Evolutionary conservation across 2,797 vertebrate genomes (phyloP), one percentile per base, ranked within the genome.

Genomic region (Spinibarbus caldwelli): DNA sequence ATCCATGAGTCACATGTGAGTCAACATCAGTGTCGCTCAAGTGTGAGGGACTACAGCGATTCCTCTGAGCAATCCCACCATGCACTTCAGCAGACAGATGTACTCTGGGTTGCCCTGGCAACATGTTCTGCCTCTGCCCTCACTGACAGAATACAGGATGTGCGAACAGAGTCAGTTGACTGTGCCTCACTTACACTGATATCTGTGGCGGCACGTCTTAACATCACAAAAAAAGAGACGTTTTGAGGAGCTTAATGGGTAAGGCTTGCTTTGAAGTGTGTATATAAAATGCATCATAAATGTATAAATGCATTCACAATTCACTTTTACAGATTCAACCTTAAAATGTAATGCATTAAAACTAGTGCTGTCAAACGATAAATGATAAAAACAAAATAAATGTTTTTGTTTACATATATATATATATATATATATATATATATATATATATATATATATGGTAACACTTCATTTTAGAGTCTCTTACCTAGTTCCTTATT

Each of bases 51-150:
- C 67, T 49, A 83, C 62, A 86, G 75, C 41, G 19, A 54, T 38
- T 72, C 75, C 64, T 62, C 76, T 52, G 49, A 86, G 59, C 78
- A 67, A 68, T 81, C 49, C 86, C 75, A 41, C 85, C 86, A 85
- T 71, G 76, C 93, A 92, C 90, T 93, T 92, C 86, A 75, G 87
- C 90, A 93, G 93, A 94, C 91, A 94, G 91, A 92, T 93, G 95
- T 93, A 95, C 90, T 89, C 88, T 81, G 89, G 87, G 94, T 96
- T 97, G 95, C 97, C 96, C 94, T 93, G 95, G 94, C 96, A 97
- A 96, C 90, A 89, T 91, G 92, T 95, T 95, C 94, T 96, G 95
- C 96, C 96, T 96, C 96, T 95, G 95, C 93, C 93, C 93, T 88
- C 90, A 94, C 31, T 78, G 62, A 73, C n/a, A 29, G 57, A 73